A percentile compares a stretch with the other conserved stretches of the same genome.
Conservation (phyloP, 2,888 invertebrate species). For the Agrypnus murinus region DNA sequence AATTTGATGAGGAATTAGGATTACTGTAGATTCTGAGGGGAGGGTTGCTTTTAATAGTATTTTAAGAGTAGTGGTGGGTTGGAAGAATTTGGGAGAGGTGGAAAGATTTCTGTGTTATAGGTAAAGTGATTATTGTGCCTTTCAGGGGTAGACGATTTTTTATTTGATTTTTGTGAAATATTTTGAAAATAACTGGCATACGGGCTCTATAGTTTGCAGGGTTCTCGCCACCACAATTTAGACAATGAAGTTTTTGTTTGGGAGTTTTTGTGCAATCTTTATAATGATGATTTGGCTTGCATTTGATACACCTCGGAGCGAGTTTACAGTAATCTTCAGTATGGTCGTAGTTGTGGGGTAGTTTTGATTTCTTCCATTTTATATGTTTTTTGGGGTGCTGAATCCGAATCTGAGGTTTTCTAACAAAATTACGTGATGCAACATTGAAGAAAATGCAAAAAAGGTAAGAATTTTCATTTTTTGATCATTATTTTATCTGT, state of each 20-base stretch:
- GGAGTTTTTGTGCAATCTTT: no score
- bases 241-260: not conserved
- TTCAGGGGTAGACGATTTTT: not conserved
- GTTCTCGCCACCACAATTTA: constrained; percentile 8
- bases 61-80: constrained; percentile 7
- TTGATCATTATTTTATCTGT: no score
- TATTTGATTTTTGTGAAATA: constrained; percentile 1
- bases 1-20: not conserved
- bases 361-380: no score
- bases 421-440: no score
- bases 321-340: constrained; percentile 8
- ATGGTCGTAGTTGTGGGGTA: no score
- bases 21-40: not conserved
- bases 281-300: constrained; percentile 9
- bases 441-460: no score
- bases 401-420: no score
- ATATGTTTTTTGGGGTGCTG: no score
- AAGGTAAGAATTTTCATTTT: no score
- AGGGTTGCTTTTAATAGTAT: no score
- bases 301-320: constrained; percentile 14
- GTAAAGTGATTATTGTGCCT: not conserved
- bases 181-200: constrained; percentile 9
- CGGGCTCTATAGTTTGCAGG: not conserved
- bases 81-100: not conserved
- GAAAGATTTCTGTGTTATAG: not conserved